These are phyloP conservation scores for Drosophila imparisetae DNA, from an alignment of 2,888 invertebrate species.

Conservation along the genomic window DNA sequence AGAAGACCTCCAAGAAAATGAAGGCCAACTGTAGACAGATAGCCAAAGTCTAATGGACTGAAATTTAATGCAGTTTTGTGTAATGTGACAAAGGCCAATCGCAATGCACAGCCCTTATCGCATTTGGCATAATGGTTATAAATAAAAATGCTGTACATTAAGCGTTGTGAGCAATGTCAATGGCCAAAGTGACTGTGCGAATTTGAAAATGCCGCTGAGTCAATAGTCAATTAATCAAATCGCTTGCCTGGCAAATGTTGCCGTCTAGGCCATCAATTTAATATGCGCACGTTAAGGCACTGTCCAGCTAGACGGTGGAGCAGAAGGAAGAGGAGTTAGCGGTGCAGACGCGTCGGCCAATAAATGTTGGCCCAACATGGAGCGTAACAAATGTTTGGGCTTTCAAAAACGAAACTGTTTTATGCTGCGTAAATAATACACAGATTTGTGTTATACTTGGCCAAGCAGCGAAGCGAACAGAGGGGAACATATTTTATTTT, in stretches of 20 bases:
- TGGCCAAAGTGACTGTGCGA: conserved; percentile 10
- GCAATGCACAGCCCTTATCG: conserved; percentile 5
- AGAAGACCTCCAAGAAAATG: conserved; percentile 54
- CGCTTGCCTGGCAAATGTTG: conserved; percentile 40
- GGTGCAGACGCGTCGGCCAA: background rate
- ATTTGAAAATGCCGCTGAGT: conserved; percentile 63
- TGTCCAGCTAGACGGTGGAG: background rate
- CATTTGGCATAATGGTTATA: conserved; percentile 39
- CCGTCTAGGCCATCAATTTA: conserved; percentile 65
- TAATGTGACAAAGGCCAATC: conserved; percentile 48
- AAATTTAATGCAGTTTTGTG: conserved; percentile 67
- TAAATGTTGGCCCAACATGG: conserved; percentile 27
- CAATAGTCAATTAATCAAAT: conserved; percentile 79
- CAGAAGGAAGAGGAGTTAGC: background rate
- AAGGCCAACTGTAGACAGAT: conserved; percentile 6
- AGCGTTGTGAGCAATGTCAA: conserved; percentile 12
- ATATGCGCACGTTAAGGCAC: conserved; percentile 57
- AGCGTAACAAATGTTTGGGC: conserved; percentile 66
- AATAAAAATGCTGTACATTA: conserved; percentile 50
- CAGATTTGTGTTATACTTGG: conserved; percentile 50
- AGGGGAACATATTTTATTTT: conserved; percentile 54
- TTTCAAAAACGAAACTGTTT: conserved; percentile 60
- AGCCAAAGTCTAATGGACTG: conserved; percentile 57
- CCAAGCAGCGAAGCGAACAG: conserved; percentile 11
- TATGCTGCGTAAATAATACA: conserved; percentile 61